Evolutionary conservation across 2,797 vertebrate species (phyloP), one percentile per base, ranked within the genome.

Genomic region (Chelon auratus): DNA sequence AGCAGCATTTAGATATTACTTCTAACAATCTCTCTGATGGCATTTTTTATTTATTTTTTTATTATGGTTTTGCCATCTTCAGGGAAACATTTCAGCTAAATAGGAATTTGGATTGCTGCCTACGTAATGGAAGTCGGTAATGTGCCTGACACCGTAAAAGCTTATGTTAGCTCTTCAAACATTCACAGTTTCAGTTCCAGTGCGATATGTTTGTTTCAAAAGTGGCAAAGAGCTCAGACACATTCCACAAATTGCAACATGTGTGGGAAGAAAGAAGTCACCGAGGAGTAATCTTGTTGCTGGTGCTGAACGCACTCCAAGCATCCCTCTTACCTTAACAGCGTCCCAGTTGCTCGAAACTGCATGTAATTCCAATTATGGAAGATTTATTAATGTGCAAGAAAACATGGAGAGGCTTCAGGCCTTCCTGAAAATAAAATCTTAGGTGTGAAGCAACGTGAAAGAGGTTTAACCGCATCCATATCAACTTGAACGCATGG

Each of bases 231-330:
- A 63, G 72, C 57, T 85, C 52, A 0, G 58, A 71, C 69, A 59
- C 78, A 48, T 87, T 87, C 68, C 54, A 52, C 42, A 75, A 45
- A 70, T 60, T 55, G 13, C 45, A 51, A 9, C 53, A 62, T 68
- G 64, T 61, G 72, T 84, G 77, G 56, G 57, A 79, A 72, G 63
- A 67, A 53, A 42, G 26, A 39, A 66, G 56, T 60, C 56, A 52
- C 52, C 9, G 15, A 63, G 36, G 40, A 62, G 33, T 63, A 30
- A 74, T 74, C 48, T 51, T 26, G 30, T 37, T 76, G 47, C 57
- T 72, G 76, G 59, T 57, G 56, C 17, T 66, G 26, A 60, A 80
- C 17, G 18, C 42, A 47, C 51, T 60, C 10, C 22, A 42, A 63
- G 42, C 55, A 64, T 18, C 5, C 4, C 45, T 70, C 33, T 52